Conservation (phyloP, 2,113 vertebrate species). For the Malurus melanocephalus region DNA sequence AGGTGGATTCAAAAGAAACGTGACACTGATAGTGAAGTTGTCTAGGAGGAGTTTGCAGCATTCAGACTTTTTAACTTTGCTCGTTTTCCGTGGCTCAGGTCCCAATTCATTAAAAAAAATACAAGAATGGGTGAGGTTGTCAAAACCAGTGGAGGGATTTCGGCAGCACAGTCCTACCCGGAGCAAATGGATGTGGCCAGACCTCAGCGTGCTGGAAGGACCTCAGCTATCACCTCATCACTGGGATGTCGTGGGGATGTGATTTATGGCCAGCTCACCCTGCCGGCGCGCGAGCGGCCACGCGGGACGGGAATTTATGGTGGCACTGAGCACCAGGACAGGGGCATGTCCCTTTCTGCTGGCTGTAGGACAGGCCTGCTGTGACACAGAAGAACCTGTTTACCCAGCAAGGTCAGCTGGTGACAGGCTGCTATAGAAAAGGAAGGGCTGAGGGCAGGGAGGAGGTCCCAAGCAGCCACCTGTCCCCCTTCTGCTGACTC, state of each 20-base stretch:
- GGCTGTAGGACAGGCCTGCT: not conserved
- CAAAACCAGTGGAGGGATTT: not conserved
- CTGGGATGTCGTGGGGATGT: not conserved
- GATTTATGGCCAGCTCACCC: not conserved
- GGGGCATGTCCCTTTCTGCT: not conserved
- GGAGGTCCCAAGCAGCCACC: not conserved
- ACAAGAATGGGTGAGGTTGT: conserved; percentile 8
- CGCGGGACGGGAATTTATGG: not conserved
- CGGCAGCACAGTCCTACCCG: not conserved
- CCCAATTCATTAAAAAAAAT: conserved; percentile 62
- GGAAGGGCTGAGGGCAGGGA: not conserved
- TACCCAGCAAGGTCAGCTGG: not conserved
- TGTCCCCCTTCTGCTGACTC: not conserved
- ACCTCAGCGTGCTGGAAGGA: not conserved
- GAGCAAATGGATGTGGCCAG: not conserved
- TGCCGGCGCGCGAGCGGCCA: not conserved
- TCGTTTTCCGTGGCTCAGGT: conserved; percentile 16
- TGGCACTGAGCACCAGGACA: not conserved
- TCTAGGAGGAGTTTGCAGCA: conserved; percentile 67
- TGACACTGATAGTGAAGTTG: conserved; percentile 77
- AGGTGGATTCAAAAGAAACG: conserved; percentile 69
- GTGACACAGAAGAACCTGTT: not conserved
- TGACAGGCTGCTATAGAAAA: not conserved
- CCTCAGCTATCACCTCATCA: not conserved
- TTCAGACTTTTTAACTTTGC: conserved; percentile 12